phyloP scores from a whole-genome alignment of 1,140 invertebrate genomes.

The Aporrectodea caliginosa region DNA sequence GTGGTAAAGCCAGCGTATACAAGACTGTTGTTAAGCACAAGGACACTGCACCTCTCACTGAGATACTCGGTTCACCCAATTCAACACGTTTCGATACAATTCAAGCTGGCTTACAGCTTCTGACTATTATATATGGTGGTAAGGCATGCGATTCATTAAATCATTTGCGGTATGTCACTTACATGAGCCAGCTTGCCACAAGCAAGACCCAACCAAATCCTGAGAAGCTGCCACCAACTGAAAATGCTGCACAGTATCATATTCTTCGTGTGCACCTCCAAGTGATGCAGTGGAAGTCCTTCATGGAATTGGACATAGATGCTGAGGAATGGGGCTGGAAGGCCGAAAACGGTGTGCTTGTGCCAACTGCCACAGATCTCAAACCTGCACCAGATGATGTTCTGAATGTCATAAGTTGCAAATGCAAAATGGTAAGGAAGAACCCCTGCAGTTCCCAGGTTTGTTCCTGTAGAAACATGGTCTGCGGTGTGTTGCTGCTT shows the following conservation, averaged over 20 bases:
- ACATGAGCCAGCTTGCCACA: background rate
- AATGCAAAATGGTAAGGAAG: slow-evolving; percentile 1
- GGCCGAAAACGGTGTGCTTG: background rate
- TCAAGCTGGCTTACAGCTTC: background rate
- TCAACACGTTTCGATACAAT: background rate
- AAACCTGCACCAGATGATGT: background rate
- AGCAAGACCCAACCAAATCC: background rate
- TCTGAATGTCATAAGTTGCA: background rate
- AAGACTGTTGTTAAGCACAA: background rate
- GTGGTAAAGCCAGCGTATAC: background rate
- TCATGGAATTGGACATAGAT: background rate
- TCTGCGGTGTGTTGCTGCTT: background rate
- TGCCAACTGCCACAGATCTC: background rate
- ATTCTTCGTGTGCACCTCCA: background rate
- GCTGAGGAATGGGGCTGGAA: background rate
- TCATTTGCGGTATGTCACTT: background rate
- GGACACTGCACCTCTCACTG: background rate
- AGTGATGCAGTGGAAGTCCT: background rate
- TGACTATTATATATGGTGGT: background rate
- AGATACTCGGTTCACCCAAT: background rate
- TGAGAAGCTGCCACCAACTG: background rate
- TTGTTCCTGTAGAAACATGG: background rate
- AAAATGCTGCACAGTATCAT: background rate
- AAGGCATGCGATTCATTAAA: background rate
- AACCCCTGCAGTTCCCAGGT: background rate